A percentile compares a stretch with the other conserved stretches of the same genome.
Evolutionary conservation across 1,140 invertebrate genomes (phyloP).

Genomic region (Lethocerus indicus): DNA sequence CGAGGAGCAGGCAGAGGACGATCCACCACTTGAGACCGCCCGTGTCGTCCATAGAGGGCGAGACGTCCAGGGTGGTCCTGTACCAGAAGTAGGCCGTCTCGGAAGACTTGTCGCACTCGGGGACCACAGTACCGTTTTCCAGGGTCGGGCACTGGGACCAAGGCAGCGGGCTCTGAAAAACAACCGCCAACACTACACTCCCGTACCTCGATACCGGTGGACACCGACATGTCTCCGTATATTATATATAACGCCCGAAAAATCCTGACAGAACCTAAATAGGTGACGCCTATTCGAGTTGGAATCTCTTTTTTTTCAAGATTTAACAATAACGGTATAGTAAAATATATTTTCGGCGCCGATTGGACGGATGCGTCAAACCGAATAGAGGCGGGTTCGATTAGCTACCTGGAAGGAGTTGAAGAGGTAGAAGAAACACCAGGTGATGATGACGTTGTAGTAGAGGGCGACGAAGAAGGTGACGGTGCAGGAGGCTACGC

Average conservation of each 20-base stretch:
- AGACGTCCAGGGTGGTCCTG: slow-evolving; percentile 63
- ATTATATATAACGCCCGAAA: too few species aligned
- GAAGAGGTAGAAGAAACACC: slow-evolving; percentile 93
- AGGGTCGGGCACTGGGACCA: slow-evolving; percentile 65
- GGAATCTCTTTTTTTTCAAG: too few species aligned
- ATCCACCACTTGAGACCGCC: slow-evolving; percentile 89
- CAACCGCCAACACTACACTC: too few species aligned
- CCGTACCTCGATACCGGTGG: background rate
- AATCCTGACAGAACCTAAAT: too few species aligned
- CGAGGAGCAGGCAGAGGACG: slow-evolving; percentile 73
- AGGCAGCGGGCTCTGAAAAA: slow-evolving; percentile 52
- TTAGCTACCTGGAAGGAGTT: slow-evolving; percentile 71
- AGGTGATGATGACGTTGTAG: slow-evolving; percentile 97
- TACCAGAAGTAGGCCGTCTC: slow-evolving; percentile 86
- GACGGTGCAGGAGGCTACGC: slow-evolving; percentile 55
- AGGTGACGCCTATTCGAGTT: too few species aligned
- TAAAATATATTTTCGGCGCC: too few species aligned
- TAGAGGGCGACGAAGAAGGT: slow-evolving; percentile 86
- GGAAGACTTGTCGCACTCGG: slow-evolving; percentile 64
- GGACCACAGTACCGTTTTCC: slow-evolving; percentile 47
- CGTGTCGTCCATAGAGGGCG: slow-evolving; percentile 63
- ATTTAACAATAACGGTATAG: too few species aligned
- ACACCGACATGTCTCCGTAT: background rate
- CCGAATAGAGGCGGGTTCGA: too few species aligned
- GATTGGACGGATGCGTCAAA: too few species aligned